phyloP scores from a whole-genome alignment of 2,113 vertebrate genomes.

The Cyphotilapia sp. region DNA sequence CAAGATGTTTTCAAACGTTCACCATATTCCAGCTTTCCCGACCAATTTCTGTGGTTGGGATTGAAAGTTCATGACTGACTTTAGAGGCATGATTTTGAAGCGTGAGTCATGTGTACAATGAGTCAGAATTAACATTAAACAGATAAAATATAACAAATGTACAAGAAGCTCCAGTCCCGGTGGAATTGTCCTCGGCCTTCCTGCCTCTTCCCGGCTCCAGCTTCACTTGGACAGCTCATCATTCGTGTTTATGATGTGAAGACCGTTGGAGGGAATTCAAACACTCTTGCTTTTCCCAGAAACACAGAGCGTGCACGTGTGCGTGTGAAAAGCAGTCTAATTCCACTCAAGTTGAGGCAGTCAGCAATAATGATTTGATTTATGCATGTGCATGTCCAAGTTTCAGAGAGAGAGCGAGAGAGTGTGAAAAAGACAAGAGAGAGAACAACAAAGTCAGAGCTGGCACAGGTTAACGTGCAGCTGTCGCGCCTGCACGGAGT shows the following conservation, averaged over 20 bases:
- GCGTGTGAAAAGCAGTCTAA: not conserved
- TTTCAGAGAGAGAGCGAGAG: not conserved
- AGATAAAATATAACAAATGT: not conserved
- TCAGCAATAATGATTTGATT: not conserved
- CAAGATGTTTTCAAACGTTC: not conserved
- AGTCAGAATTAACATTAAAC: not conserved
- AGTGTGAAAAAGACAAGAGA: not conserved
- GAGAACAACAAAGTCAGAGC: not conserved
- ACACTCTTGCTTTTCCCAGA: slow-evolving; percentile 27
- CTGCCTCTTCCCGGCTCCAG: not conserved
- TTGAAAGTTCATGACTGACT: not conserved
- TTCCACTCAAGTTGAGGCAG: not conserved
- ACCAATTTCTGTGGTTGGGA: not conserved
- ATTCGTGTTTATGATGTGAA: not conserved
- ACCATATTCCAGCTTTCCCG: not conserved
- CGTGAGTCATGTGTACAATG: not conserved
- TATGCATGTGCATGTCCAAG: not conserved
- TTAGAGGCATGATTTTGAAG: not conserved
- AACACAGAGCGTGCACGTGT: not conserved
- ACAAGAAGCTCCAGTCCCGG: not conserved
- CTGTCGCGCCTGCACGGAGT: not conserved
- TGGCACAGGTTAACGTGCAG: not conserved
- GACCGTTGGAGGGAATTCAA: slow-evolving; percentile 15
- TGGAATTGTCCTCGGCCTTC: not conserved
- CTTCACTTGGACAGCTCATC: not conserved